Evolutionary conservation across 2,113 vertebrate genomes (phyloP), one percentile per base, ranked within the genome.

Genomic region (Gopherus evgoodei): DNA sequence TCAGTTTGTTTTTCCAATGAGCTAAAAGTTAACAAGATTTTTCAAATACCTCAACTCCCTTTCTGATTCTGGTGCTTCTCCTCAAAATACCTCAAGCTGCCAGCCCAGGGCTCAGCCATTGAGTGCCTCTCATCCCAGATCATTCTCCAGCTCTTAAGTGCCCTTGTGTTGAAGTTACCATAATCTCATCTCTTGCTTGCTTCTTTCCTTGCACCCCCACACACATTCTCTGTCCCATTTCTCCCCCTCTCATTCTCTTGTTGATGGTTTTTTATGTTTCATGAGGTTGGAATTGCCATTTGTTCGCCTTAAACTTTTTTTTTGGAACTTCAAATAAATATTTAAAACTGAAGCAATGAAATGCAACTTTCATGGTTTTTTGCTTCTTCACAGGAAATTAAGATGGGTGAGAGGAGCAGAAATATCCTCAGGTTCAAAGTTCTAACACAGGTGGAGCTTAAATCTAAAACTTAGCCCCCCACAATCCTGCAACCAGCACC

Each of bases 261-360:
- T 78, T 91, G 17, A 52, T 42, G 1, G 3, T 57, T 87, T 94
- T 12, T 17, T 92, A 44, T 44, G 50, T 81, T 90, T 88, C 93
- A 49, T 5, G 1, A 90, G 31, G 84, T 83, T 87, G 50, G 79
- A 82, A 86, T 93, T 95, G 94, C 91, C 22, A 11, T 89, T 90
- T 90, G 91, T 97, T 95, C 88, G 42, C 95, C 29, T 95, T 95
- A 76, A 92, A 90, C 78, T 86, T 94, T 87, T 50, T 91, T 91
- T 95, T 96, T 95, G 94, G 10, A 44, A 95, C 72, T 96, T 98
- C 94, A 96, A 98, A 98, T 98, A 98, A 98, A 98, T 98, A 98
- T 98, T 98, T 98, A 98, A 98, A 98, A 97, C 95, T 97, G 97
- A 98, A 94, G 98, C 98, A 98, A 98, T 83, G 84, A 96, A 98